These are phyloP conservation scores for Barypeithes pellucidus DNA, from an alignment of 2,888 invertebrate species.

Conservation along the genomic window DNA sequence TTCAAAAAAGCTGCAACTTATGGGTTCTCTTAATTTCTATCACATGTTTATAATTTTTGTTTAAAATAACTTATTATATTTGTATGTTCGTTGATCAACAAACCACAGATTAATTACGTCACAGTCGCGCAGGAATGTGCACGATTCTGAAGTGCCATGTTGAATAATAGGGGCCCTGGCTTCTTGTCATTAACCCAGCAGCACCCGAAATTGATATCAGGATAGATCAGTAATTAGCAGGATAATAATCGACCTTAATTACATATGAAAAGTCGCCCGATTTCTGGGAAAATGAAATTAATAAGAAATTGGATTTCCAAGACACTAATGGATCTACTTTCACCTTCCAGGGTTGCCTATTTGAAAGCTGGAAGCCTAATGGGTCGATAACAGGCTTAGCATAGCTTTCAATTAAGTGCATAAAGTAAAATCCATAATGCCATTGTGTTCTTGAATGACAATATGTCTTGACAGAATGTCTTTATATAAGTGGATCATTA, in stretches of 20 bases:
- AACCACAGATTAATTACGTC: background rate
- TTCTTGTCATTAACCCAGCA: slow-evolving; percentile 24
- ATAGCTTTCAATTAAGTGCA: slow-evolving; percentile 3
- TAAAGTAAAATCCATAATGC: slow-evolving; percentile 3
- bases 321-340: slow-evolving; percentile 54
- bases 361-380: slow-evolving; percentile 19
- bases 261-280: slow-evolving; percentile 68
- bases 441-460: background rate
- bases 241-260: slow-evolving; percentile 68
- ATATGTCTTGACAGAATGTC: slow-evolving; percentile 1
- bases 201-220: slow-evolving; percentile 44
- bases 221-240: slow-evolving; percentile 64
- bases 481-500: background rate
- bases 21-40: too few relatives aligned
- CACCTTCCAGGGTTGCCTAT: slow-evolving; percentile 51
- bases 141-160: background rate
- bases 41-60: too few relatives aligned
- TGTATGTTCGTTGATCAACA: too few relatives aligned
- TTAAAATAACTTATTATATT: too few relatives aligned
- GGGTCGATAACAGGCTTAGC: slow-evolving; percentile 14
- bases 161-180: background rate
- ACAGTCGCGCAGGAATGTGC: slow-evolving; percentile 2
- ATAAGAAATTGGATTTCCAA: slow-evolving; percentile 67
- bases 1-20: too few relatives aligned
- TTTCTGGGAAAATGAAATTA: slow-evolving; percentile 66